Evolutionary conservation across 2,797 vertebrate genomes (phyloP), one percentile per base, ranked within the genome.

Genomic region (Acanthis flammea): DNA sequence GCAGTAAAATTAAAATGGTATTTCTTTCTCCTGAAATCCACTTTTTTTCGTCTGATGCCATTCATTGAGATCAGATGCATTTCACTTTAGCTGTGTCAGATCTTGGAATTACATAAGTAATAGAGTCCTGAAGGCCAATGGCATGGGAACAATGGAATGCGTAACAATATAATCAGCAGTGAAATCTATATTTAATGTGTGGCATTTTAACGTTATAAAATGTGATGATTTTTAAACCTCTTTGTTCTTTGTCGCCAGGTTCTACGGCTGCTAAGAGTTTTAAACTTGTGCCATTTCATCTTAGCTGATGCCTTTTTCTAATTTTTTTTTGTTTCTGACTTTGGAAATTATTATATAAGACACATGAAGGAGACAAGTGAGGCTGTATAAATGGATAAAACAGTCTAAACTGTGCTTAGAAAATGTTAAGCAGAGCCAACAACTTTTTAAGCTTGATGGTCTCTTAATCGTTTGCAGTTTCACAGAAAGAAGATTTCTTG

Each of bases 21-120:
- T 92, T 97, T 97, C 96, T 96, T 97, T 94, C 88, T 95, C 74
- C 85, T 95, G 90, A 97, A 98, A 96, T 96, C 42, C 58, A 93
- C 83, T 87, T 92, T 93, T 97, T 94, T 92, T 94, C 91, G 88
- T 97, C 91, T 94, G 94, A 72, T 97, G 96, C 92, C 94, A 96
- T 96, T 98, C 97, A 97, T 97, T 97, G 97, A 97, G 95, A 97
- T 98, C 98, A 98, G 97, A 97, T 97, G 97, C 96, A 98, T 97
- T 97, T 96, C 74, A 95, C 72, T 89, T 90, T 91, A 90, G 72
- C 84, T 81, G 68, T 95, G 92, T 98, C 96, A 97, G 96, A 96
- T 96, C 93, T 96, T 96, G 94, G 94, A 98, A 95, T 97, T 97
- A 90, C 94, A 94, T 95, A 97, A 97, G 88, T 97, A 97, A 97